Evolutionary conservation across 1,140 invertebrate species (phyloP), one percentile per base, ranked within the genome.

Genomic region (Pteromalus puparum): DNA sequence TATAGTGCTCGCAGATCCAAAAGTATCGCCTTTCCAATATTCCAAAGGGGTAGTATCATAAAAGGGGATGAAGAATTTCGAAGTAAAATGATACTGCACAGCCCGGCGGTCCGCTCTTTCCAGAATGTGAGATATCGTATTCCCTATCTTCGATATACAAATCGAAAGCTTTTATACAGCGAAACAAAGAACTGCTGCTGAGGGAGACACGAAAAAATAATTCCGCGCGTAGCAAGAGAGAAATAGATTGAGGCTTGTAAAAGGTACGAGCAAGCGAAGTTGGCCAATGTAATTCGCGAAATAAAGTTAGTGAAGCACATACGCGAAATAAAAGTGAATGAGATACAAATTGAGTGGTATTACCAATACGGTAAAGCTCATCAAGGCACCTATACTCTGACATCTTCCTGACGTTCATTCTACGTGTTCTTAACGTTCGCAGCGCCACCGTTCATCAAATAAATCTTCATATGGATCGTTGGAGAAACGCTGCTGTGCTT

Each of bases 141-240:
- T 80, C 65, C 30, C 30, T 68, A 80, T 80, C 65, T 80, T 28
- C 78, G 78, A 68, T 80, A 30, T 30, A 67, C 78, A 80, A 80
- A 80, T 80, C 65, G 78, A 80, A 70, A 1, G 78, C 78, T 65
- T 80, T 80, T 79, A 70, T 80, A 68, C 46, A 26, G n/a, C 74
- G n/a, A 76, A 24, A 42, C 53, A 48, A 28, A 65, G 42, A 78
- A 65, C 76, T n/a, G 74, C 76, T 34, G 21, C 67, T 24, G 38
- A 10, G 9, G n/a, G 38, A 76, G 38, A 28, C 73, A 2, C 73
- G 38, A 21, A 10, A 76, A 48, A 76, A 28, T 42, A 76, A 38
- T 21, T 38, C 28, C 72, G 72, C 2, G 34, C 4, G 18, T 53
- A 74, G 42, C 2, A 80, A 42, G 9, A n/a, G 1, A 80, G 68